These are phyloP conservation scores for Stenchaetothrips biformis DNA, from an alignment of 2,888 invertebrate species.

Conservation along the genomic window DNA sequence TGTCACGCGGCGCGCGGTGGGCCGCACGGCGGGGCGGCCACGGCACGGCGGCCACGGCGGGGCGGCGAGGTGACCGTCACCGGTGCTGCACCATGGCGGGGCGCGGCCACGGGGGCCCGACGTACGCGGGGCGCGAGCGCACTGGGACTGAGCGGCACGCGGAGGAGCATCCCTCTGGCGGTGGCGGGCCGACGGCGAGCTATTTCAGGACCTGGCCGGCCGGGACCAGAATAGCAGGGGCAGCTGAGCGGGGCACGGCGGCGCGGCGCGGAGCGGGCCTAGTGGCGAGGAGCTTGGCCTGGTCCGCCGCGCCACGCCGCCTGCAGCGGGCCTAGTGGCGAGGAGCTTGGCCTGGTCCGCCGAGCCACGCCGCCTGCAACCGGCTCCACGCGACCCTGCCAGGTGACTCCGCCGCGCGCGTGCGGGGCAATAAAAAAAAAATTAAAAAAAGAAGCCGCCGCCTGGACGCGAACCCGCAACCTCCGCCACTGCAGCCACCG, in stretches of 20 bases:
- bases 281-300: not conserved
- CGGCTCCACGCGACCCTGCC: not conserved
- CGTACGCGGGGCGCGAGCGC: not conserved
- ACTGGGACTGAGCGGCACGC: no score
- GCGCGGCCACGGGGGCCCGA: not conserved
- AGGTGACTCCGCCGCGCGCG: no score
- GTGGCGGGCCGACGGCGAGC: no score
- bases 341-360: not conserved
- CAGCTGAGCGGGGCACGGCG: not conserved
- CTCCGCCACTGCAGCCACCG: no score
- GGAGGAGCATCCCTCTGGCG: no score
- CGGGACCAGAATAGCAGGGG: conserved; percentile 3
- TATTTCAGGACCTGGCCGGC: conserved; percentile 22
- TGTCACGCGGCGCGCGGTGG: not conserved
- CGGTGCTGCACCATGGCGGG: not conserved
- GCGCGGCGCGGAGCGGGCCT: not conserved
- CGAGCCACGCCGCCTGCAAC: not conserved
- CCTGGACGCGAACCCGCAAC: not conserved
- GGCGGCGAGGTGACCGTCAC: not conserved
- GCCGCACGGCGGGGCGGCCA: no score
- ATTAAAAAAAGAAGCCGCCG: not conserved
- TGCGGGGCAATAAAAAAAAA: not conserved
- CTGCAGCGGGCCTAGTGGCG: no score
- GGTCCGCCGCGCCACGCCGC: not conserved
- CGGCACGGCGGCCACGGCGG: not conserved